A percentile compares a stretch with the other conserved stretches of the same genome.
Conservation (phyloP, 2,888 invertebrate species). For the Melanargia galathea region DNA sequence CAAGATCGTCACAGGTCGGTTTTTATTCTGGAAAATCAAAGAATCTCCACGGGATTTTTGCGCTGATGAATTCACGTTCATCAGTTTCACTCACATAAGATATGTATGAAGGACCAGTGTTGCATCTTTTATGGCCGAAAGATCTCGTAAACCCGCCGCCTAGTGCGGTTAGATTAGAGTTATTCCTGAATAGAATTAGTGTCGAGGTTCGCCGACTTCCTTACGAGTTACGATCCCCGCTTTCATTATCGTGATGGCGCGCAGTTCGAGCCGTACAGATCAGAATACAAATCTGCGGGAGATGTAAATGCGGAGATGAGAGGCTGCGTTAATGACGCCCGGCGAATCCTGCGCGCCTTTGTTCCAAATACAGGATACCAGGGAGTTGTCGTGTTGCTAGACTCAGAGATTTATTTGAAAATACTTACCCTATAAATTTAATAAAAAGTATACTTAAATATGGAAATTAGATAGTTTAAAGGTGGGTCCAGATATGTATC, state of each 20-base stretch:
- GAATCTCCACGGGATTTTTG: no score
- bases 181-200: not conserved
- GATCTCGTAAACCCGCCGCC: not conserved
- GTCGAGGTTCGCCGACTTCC: not conserved
- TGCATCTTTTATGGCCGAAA: not conserved
- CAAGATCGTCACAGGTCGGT: no score
- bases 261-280: conserved; percentile 21
- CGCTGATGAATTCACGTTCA: no score
- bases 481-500: no score
- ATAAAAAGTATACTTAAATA: no score
- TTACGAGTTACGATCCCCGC: conserved; percentile 11
- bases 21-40: no score
- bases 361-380: not conserved
- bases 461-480: no score
- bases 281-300: conserved; percentile 40
- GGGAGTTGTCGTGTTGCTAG: no score
- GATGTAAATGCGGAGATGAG: conserved; percentile 38
- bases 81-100: no score
- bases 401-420: no score
- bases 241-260: conserved; percentile 36
- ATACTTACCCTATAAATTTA: no score
- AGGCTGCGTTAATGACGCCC: conserved; percentile 32
- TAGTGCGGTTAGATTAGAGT: conserved; percentile 29
- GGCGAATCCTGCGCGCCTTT: not conserved
- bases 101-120: no score